Percentiles rank a stretch among this genome's conserved stretches.
These are phyloP conservation scores for Torymus aiolomorphi DNA, from an alignment of 2,888 invertebrate genomes.

Conservation along the genomic window DNA sequence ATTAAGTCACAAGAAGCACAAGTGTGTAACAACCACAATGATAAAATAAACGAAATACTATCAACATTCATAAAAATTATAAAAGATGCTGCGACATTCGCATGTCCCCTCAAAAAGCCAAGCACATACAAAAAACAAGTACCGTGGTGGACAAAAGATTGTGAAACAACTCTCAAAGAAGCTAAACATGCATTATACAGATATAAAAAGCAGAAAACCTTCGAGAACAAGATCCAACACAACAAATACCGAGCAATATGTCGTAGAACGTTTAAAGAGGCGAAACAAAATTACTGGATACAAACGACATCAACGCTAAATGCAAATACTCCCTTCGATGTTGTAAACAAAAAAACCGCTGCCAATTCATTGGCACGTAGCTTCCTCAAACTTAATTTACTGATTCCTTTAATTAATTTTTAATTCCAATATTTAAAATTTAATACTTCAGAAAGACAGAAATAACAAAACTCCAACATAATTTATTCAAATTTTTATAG, in stretches of 20 bases:
- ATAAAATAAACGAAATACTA: neutral
- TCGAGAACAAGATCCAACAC: slow-evolving; percentile 26
- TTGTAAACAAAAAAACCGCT: too few species aligned
- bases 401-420: too few species aligned
- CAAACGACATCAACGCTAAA: neutral
- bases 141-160: slow-evolving; percentile 59
- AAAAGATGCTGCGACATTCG: neutral
- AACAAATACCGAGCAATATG: slow-evolving; percentile 20
- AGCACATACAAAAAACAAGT: slow-evolving; percentile 16
- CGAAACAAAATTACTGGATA: slow-evolving; percentile 37
- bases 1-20: too few species aligned
- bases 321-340: neutral
- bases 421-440: too few species aligned
- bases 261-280: slow-evolving; percentile 30
- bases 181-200: slow-evolving; percentile 49
- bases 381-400: too few species aligned
- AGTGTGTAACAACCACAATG: too few species aligned
- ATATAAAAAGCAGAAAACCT: slow-evolving; percentile 43
- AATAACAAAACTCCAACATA: too few species aligned
- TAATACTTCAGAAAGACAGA: too few species aligned
- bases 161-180: slow-evolving; percentile 36
- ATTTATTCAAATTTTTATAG: too few species aligned
- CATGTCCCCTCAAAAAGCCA: neutral
- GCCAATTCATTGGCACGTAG: too few species aligned
- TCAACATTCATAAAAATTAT: neutral